Base-by-base conservation (phyloP, 2,113 vertebrate genomes). In the Malurus melanocephalus region DNA sequence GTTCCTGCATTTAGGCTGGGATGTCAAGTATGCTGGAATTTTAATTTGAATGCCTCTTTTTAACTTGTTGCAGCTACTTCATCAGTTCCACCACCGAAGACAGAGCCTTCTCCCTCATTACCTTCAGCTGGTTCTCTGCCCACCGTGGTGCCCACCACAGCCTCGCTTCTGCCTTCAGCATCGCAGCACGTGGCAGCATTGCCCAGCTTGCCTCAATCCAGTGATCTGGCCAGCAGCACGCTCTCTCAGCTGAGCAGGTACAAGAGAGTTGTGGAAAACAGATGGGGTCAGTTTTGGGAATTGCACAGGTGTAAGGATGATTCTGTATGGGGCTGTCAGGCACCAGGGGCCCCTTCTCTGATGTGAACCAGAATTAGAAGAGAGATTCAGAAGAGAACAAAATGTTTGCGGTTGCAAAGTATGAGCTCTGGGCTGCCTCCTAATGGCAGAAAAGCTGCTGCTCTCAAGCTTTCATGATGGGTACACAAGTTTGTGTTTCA, bases 201-300 rank as follows among this genome's bases (percentile, higher is more conserved):
- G 91, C 95, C 98, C 91, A 97, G 80, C 94, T 94, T 99, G 96
- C 95, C 98, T 57, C 98, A 97, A 75, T 60, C 97, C 59, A 95
- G 94, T 57, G 98, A 99, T 91, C 80, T 98, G 93, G 92, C 97
- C 86, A 97, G 97, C 92, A 97, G 95, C 79, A 97, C 98, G 45
- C 98, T 98, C 87, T 93, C 98, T 78, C 97, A 98, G 80, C 97
- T 99, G 81, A 99, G 96, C 98, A 99, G 98, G 99, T 99, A 97
- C 8, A 32, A 91, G 62, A 33, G 53, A 74, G 45, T 23, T 72
- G 46, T 60, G 72, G 14, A 64, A 32, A 67, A 16, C 38, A 42
- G 60, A 66, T 23, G 17, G 33, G 6, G 15, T 80, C 23, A 6
- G 1, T 67, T 78, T 2, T 56, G 28, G 27, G 22, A 14, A 23